A percentile compares a stretch with the other conserved stretches of the same genome.
phyloP scores from a whole-genome alignment of 2,888 invertebrate genomes.

The Lysandra bellargus region DNA sequence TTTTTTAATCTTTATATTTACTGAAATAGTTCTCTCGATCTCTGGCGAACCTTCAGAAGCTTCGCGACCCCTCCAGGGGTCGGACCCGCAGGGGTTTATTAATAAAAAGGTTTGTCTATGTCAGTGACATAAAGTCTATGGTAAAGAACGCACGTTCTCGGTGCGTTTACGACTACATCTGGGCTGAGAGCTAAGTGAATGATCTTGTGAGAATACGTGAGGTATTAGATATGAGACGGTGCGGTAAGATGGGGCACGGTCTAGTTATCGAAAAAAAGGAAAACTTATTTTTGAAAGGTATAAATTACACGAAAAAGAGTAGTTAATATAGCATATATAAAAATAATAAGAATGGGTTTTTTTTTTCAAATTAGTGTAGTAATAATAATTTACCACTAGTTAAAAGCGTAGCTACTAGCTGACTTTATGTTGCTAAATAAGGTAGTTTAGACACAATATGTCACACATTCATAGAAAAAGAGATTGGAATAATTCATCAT shows the following conservation, averaged over 20 bases:
- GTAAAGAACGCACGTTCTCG: conserved; percentile 19
- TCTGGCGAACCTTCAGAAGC: too few relatives aligned
- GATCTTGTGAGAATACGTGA: conserved; percentile 24
- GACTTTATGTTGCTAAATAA: too few relatives aligned
- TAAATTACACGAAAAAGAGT: neutral
- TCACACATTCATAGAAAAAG: too few relatives aligned
- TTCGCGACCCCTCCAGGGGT: neutral
- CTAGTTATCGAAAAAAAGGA: neutral
- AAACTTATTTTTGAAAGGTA: neutral
- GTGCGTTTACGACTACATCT: conserved; percentile 21
- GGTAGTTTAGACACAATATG: too few relatives aligned
- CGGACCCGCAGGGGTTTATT: neutral
- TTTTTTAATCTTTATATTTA: neutral
- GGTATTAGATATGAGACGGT: neutral
- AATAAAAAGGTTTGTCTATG: neutral
- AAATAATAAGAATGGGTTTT: too few relatives aligned
- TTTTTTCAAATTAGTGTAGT: too few relatives aligned
- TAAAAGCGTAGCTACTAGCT: too few relatives aligned
- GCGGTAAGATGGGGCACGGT: neutral
- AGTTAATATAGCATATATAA: too few relatives aligned
- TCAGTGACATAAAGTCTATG: neutral
- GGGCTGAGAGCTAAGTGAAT: conserved; percentile 19
- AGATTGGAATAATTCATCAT: neutral
- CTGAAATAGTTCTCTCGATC: neutral
- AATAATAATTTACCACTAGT: too few relatives aligned